Evolutionary conservation across 2,797 vertebrate genomes (phyloP), one percentile per base, ranked within the genome.

Genomic region (Diglossa cyanea): DNA sequence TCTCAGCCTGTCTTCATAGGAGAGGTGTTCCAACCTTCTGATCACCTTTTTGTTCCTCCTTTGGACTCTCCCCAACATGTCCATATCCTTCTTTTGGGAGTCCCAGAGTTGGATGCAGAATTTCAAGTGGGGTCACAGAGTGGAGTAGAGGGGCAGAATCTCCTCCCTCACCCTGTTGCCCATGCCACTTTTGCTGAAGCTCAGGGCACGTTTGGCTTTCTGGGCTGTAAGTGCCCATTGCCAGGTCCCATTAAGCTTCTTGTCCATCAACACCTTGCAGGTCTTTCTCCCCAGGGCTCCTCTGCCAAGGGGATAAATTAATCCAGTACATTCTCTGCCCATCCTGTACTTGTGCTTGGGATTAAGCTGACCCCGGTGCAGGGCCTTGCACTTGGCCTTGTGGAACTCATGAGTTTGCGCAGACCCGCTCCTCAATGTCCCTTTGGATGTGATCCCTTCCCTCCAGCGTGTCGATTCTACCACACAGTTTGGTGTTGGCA

Each of bases 391-490:
- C n/a, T 75, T 70, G 55, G 9, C 26, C 19, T 55, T 21, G 25
- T 31, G 3, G 11, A 61, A 37, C 10, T 42, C 13, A 28, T 20
- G 31, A 42, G 11, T 55, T 75, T 6, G 2, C 55, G 30, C 31
- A 1, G 68, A 1, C 12, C 10, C 18, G 12, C 42, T 42, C 42
- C 42, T 42, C 17, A 42, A 18, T 42, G 42, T 42, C 40, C 42
- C 47, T 53, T 20, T 67, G 61, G 20, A 4, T 26, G 14, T 25
- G 17, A 60, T 35, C 54, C 35, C 42, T 62, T 70, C 35, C 42
- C 19, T 44, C 5, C 48, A 75, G 19, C 11, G 0, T 37, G 18
- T 24, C 0, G 0, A 11, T 7, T 7, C 4, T 26, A 37, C 9
- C 40, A n/a, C 76, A 66, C 15, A 48, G 9, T 7, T 55, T 62